Conservation (phyloP, 2,888 invertebrate genomes). For the Ditula angustiorana region DNA sequence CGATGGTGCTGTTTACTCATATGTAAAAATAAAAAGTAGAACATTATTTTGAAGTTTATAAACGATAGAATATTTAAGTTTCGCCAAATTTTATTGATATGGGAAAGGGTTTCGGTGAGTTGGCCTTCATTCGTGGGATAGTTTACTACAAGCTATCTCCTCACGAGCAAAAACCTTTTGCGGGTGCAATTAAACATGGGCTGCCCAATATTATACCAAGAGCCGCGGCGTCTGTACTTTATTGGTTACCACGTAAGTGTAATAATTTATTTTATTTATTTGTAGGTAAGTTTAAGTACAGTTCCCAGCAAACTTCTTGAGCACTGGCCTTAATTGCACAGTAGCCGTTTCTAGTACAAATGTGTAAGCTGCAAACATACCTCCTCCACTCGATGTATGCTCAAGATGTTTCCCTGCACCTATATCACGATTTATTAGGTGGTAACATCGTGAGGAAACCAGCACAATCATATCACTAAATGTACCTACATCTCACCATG, state of each 20-base stretch:
- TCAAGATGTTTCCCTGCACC: too few relatives aligned
- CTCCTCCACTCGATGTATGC: too few relatives aligned
- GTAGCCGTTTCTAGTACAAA: too few relatives aligned
- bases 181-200: conserved; percentile 89
- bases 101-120: conserved; percentile 90
- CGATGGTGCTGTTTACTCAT: background rate
- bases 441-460: too few relatives aligned
- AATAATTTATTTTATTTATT: too few relatives aligned
- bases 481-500: too few relatives aligned
- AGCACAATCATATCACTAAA: too few relatives aligned
- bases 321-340: too few relatives aligned
- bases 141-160: conserved; percentile 93
- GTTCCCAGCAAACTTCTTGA: too few relatives aligned
- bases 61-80: background rate
- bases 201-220: conserved; percentile 90
- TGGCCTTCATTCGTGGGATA: conserved; percentile 92
- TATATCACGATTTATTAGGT: too few relatives aligned
- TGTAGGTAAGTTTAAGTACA: too few relatives aligned
- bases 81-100: conserved; percentile 45
- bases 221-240: conserved; percentile 85
- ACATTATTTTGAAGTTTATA: background rate
- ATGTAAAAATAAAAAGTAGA: background rate
- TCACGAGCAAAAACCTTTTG: conserved; percentile 93
- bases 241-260: conserved; percentile 92
- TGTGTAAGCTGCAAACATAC: too few relatives aligned